phyloP scores from a whole-genome alignment of 2,113 vertebrate species.

The Ophiodon elongatus region DNA sequence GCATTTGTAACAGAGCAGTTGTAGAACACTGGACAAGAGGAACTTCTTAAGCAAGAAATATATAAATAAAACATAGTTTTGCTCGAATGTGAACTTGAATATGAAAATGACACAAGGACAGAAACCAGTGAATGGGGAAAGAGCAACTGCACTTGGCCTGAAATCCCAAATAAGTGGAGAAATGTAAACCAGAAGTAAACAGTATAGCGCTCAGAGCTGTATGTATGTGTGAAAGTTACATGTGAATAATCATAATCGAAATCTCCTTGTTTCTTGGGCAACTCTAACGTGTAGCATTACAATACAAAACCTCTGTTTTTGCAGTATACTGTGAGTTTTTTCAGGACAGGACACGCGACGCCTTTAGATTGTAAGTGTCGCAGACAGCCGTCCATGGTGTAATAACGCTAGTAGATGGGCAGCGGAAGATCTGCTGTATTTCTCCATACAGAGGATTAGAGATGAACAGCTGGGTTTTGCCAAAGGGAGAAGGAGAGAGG shows the following conservation, averaged over 20 bases:
- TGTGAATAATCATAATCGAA: neutral
- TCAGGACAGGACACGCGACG: conserved; percentile 3
- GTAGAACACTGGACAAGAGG: neutral
- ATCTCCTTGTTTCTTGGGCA: neutral
- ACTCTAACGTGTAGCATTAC: neutral
- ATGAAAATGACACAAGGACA: neutral
- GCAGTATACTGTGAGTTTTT: neutral
- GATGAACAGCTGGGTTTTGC: conserved; percentile 58
- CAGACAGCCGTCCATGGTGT: conserved; percentile 39
- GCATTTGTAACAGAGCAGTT: neutral
- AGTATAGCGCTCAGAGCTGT: neutral
- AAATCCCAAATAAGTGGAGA: neutral
- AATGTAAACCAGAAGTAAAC: neutral
- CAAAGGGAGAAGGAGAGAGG: no score
- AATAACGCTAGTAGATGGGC: conserved; percentile 61
- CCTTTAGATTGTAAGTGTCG: conserved; percentile 8
- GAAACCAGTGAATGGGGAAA: neutral
- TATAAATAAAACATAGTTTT: neutral
- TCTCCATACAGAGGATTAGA: conserved; percentile 60
- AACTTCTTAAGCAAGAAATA: neutral
- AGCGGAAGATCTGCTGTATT: conserved; percentile 56
- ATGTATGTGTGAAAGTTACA: neutral
- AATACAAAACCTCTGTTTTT: neutral
- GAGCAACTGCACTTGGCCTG: neutral
- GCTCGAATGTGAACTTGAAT: neutral